Conservation (phyloP, 2,888 invertebrate species). For the Zaprionus obscuricornis region DNA sequence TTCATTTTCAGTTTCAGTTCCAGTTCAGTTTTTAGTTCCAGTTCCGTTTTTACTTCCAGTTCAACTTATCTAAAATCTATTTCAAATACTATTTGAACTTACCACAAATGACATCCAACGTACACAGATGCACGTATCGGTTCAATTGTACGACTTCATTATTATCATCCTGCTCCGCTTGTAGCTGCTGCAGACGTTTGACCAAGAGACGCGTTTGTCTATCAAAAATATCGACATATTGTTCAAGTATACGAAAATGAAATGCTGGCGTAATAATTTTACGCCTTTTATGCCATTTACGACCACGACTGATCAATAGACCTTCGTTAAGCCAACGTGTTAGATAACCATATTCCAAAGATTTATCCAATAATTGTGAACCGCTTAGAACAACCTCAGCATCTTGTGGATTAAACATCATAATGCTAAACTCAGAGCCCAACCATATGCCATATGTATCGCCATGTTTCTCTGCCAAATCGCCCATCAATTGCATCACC, state of each 20-base stretch:
- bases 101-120: slow-evolving; percentile 83
- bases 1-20: too few relatives aligned
- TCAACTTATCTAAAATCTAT: not conserved
- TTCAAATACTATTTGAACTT: slow-evolving; percentile 42
- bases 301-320: slow-evolving; percentile 55
- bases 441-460: slow-evolving; percentile 56
- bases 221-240: slow-evolving; percentile 88
- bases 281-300: slow-evolving; percentile 87
- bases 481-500: slow-evolving; percentile 26
- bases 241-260: slow-evolving; percentile 89
- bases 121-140: slow-evolving; percentile 84
- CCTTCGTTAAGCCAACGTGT: slow-evolving; percentile 69
- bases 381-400: slow-evolving; percentile 50
- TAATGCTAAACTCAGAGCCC: slow-evolving; percentile 43
- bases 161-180: slow-evolving; percentile 57
- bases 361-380: slow-evolving; percentile 49
- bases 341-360: slow-evolving; percentile 52
- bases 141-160: slow-evolving; percentile 83
- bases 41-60: too few relatives aligned
- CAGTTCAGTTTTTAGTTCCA: too few relatives aligned
- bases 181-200: slow-evolving; percentile 66
- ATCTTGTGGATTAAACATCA: slow-evolving; percentile 57
- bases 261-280: slow-evolving; percentile 90
- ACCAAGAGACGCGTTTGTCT: slow-evolving; percentile 85
- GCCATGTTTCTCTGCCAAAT: slow-evolving; percentile 31